Base-by-base conservation (phyloP, 2,113 vertebrate species). In the Thamnaconus septentrionalis region DNA sequence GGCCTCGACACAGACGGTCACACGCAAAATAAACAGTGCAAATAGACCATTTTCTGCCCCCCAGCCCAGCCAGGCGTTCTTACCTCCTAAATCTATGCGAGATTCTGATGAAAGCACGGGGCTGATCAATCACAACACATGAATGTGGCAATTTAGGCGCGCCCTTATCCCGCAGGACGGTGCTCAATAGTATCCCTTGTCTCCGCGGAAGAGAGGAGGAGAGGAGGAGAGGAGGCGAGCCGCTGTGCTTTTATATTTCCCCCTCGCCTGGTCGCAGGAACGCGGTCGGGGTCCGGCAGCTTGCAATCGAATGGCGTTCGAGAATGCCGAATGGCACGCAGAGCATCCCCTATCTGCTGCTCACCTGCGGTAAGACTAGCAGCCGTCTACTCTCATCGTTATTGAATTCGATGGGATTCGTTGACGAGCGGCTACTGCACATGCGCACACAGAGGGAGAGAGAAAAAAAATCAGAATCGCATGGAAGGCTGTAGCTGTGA, bases 111-210 rank as follows among this genome's bases (percentile, higher is more conserved):
- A 56, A 78, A 73, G 70, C 71, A 75, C 18, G 79, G 75, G 69
- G 75, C n/a, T 58, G 64, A 84, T 87, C 85, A 89, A 87, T 87
- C 86, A 87, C 77, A 87, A 89, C 88, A 87, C 90, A 91, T 91
- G 87, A 85, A 90, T 89, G 50, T 86, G 78, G 81, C 75, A 60
- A 78, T 86, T 55, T 69, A 87, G 88, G 85, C 86, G 87, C 83
- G 84, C 89, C 89, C 87, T 87, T 86, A 71, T 90, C 84, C 86
- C 86, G 83, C 83, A 86, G 85, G 87, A 86, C 78, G 80, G 61
- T 80, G 70, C 75, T 78, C 77, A 69, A 56, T 61, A 77, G 61
- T 84, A 12, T 40, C 73, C 81, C 80, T 75, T 59, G 75, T 69
- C 59, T 86, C 74, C 65, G 61, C 69, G 57, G 44, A 60, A 58